Evolutionary conservation across 2,797 vertebrate genomes (phyloP).

Genomic region (Danionella dracula): DNA sequence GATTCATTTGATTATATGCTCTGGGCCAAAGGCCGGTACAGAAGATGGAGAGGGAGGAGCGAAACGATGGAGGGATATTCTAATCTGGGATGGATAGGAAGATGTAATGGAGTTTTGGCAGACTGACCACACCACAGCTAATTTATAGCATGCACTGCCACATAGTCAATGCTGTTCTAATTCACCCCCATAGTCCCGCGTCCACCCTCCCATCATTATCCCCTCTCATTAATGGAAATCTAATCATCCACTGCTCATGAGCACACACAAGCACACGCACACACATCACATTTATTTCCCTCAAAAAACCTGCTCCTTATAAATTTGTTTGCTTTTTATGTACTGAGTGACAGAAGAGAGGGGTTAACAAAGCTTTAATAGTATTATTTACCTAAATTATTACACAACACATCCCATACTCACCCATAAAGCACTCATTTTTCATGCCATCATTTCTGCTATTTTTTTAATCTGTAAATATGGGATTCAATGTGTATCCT

Average conservation of each 20-base stretch:
- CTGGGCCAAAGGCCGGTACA: slow-evolving; percentile 51
- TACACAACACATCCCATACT: too few species aligned
- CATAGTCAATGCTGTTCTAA: slow-evolving; percentile 83
- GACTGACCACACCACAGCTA: slow-evolving; percentile 59
- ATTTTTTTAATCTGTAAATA: too few species aligned
- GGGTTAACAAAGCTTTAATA: too few species aligned
- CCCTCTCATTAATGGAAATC: slow-evolving; percentile 53
- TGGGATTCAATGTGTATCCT: too few species aligned
- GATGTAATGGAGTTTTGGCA: slow-evolving; percentile 71
- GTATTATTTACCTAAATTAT: too few species aligned
- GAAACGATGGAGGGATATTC: slow-evolving; percentile 56
- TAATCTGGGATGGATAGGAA: slow-evolving; percentile 59
- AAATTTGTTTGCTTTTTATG: slow-evolving; percentile 45
- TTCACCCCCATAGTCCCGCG: slow-evolving; percentile 63
- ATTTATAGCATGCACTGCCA: slow-evolving; percentile 79
- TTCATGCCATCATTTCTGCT: too few species aligned
- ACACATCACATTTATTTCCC: slow-evolving; percentile 11
- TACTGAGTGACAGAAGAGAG: slow-evolving; percentile 41
- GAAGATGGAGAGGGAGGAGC: slow-evolving; percentile 4
- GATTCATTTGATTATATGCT: slow-evolving; percentile 76
- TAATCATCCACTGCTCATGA: slow-evolving; percentile 47
- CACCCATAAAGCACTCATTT: too few species aligned
- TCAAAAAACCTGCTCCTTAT: slow-evolving; percentile 36
- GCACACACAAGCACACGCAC: slow-evolving; percentile 17
- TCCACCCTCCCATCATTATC: slow-evolving; percentile 50